Base-by-base conservation (phyloP, 1,140 invertebrate species). In the Caenorhabditis briggsae region DNA sequence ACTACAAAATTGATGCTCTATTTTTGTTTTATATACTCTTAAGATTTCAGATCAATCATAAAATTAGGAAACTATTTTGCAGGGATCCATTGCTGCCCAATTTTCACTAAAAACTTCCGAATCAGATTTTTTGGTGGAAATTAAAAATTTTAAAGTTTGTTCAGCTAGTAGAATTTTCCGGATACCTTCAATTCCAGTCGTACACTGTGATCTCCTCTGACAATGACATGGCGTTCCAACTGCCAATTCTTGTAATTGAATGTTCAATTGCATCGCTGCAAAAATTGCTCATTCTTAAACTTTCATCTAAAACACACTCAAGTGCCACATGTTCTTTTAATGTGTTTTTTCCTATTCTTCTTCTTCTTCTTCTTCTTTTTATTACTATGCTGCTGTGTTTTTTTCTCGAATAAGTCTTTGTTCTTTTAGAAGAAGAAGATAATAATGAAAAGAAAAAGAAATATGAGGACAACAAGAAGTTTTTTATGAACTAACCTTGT, bases 121-220 rank as follows among this genome's bases (percentile, higher is more conserved):
- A n/a, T n/a, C n/a, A n/a, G n/a, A n/a, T n/a, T n/a, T n/a, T n/a
- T n/a, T n/a, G n/a, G n/a, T n/a, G n/a, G n/a, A 48, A 43, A 2
- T 83, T 33, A 43, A 8, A 41, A 48, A 5, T n/a, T 23, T 23
- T 74, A 8, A 41, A 8, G 33, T 5, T 33, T 33, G 33, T 3
- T 33, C 33, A 33, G 33, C 33, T 33, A 33, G 3, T 33, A 1
- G 33, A 33, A 33, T 33, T 33, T 33, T 33, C 33, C 1, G 1
- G 33, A 3, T 33, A 84, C 86, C 82, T 84, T 50, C 82, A 43
- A 86, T 86, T 20, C 90, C 87, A 33, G 90, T 89, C 14, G 91
- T 89, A 82, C 91, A 92, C 82, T 92, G 91, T 14, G 90, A 91
- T 41, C 91, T 90, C 53, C 91, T 89, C 84, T 92, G 91, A 85